Conservation (phyloP, 1,140 invertebrate genomes). For the Drosophila elegans region DNA sequence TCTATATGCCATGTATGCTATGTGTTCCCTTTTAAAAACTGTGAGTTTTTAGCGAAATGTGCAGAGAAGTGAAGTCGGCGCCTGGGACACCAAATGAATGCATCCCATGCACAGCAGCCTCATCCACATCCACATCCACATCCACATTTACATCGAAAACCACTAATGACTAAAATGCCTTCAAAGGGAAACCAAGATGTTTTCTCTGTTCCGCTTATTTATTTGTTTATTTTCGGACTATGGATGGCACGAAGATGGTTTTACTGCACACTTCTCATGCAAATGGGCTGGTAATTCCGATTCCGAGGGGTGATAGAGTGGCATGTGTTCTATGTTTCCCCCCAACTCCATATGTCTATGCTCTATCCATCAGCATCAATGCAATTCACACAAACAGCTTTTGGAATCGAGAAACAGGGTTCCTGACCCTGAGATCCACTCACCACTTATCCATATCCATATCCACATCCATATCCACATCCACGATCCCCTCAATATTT, state of each 20-base stretch:
- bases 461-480: slow-evolving; percentile 5
- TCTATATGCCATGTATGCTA: slow-evolving; percentile 7
- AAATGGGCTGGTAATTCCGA: slow-evolving; percentile 49
- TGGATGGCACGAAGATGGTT: slow-evolving; percentile 33
- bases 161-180: slow-evolving; percentile 72
- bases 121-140: no score
- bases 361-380: slow-evolving; percentile 65
- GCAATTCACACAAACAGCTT: slow-evolving; percentile 55
- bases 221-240: slow-evolving; percentile 73
- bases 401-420: slow-evolving; percentile 57
- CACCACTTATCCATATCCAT: slow-evolving; percentile 13
- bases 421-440: slow-evolving; percentile 69
- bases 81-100: slow-evolving; percentile 5
- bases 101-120: slow-evolving; percentile 18
- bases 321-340: slow-evolving; percentile 44
- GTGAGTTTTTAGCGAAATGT: no score
- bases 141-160: no score
- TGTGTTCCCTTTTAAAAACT: no score
- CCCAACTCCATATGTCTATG: slow-evolving; percentile 3
- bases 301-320: slow-evolving; percentile 16
- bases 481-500: slow-evolving; percentile 38
- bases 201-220: slow-evolving; percentile 57
- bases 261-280: slow-evolving; percentile 63
- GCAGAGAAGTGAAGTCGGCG: no score
- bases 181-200: slow-evolving; percentile 65